Conservation (phyloP, 2,797 vertebrate genomes). For the Otus scops region DNA sequence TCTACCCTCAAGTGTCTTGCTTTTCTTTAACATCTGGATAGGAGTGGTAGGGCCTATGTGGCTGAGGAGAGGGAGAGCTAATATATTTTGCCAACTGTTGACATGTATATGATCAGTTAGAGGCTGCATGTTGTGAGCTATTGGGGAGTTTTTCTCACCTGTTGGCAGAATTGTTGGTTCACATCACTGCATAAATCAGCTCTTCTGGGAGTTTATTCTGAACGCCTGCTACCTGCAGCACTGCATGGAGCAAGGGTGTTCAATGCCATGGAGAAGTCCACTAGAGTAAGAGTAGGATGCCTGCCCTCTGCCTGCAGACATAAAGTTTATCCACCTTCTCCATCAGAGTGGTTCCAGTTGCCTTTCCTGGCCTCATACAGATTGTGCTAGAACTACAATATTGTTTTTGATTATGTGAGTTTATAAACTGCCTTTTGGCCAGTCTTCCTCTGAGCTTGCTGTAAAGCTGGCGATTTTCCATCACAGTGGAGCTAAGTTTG, state of each 20-base stretch:
- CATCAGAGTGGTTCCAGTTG: neutral
- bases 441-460: neutral
- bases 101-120: neutral
- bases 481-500: neutral
- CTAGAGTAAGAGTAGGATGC: neutral
- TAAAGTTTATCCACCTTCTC: neutral
- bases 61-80: neutral
- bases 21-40: neutral
- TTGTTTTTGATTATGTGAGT: neutral
- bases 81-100: rapidly evolving
- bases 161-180: neutral
- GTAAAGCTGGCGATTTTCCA: neutral
- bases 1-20: neutral
- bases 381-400: neutral
- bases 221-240: neutral
- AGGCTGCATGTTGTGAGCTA: neutral
- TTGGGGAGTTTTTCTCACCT: neutral
- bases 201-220: neutral
- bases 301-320: neutral
- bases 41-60: neutral
- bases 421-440: neutral
- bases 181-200: neutral
- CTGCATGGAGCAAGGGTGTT: neutral
- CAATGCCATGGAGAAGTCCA: neutral
- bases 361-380: neutral